Evolutionary conservation across 2,113 vertebrate genomes (phyloP), one percentile per base, ranked within the genome.

Genomic region (Egretta garzetta): DNA sequence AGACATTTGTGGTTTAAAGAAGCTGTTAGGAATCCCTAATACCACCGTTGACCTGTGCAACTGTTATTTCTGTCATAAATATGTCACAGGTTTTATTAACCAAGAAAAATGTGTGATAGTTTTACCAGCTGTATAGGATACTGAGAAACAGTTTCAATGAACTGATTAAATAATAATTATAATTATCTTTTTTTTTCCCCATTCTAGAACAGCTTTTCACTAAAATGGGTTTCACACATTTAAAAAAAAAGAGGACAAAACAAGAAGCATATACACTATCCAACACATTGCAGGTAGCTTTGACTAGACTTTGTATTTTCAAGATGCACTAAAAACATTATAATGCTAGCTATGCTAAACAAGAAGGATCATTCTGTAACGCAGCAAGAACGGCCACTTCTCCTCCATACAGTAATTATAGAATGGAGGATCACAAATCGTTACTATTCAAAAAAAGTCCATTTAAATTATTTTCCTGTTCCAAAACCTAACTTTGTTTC

Each of bases 21-120:
- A 55, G 41, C 63, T 15, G 6, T 81, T 93, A 77, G 64, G 80
- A 96, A 77, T 52, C 64, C 32, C 37, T 75, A 88, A 85, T 75
- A 76, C 43, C 14, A 28, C 67, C 53, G 71, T 32, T 94, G 55
- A 56, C 91, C 70, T 76, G 45, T 80, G 75, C 64, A 74, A 92
- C 63, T 88, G 43, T 92, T 96, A 89, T 67, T 92, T 94, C 92
- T 88, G 27, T 67, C 77, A 52, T 92, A 83, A 95, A 73, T 79
- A 79, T 52, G 58, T 76, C 80, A 90, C 18, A 50, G 45, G 71
- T 85, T 96, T 97, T 94, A 91, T 83, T 88, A 94, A 79, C 66
- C 62, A 90, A 53, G 43, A 92, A 76, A 96, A 95, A 82, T 9
- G 28, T 33, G 28, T 73, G 75, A 86, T 56, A 84, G 71, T 68